Percentiles rank a stretch among this genome's conserved stretches.
Conservation (phyloP, 2,888 invertebrate genomes). For the Acronicta leporina region DNA sequence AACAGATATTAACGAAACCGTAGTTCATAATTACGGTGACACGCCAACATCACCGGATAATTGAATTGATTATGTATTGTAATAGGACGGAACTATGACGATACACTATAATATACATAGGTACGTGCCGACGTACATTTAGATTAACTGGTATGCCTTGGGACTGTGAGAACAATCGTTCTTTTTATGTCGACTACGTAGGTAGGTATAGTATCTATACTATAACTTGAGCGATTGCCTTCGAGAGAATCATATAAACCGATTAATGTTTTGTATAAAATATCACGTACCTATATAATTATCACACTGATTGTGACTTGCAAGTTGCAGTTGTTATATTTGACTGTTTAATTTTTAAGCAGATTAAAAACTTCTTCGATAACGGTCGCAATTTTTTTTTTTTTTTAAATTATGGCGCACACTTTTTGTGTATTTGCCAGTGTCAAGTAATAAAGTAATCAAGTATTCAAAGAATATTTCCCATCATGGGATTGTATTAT, state of each 20-base stretch:
- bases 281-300: neutral
- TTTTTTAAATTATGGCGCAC: too few relatives aligned
- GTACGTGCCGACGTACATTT: conserved; percentile 41
- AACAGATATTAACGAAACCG: conserved; percentile 4
- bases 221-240: conserved; percentile 16
- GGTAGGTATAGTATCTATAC: too few relatives aligned
- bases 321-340: neutral
- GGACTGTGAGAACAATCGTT: conserved; percentile 47
- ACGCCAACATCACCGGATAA: conserved; percentile 56
- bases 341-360: too few relatives aligned
- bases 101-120: conserved; percentile 21
- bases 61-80: conserved; percentile 63
- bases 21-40: conserved; percentile 46
- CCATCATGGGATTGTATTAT: too few relatives aligned
- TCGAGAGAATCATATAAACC: conserved; percentile 7
- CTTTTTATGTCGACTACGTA: conserved; percentile 35
- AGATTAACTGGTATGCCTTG: conserved; percentile 53
- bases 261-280: neutral
- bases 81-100: conserved; percentile 60
- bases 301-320: neutral
- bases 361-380: too few relatives aligned
- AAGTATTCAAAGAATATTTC: too few relatives aligned
- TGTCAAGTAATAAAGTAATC: too few relatives aligned
- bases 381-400: too few relatives aligned
- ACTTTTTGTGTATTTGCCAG: too few relatives aligned